A percentile compares a stretch with the other conserved stretches of the same genome.
phyloP scores from a whole-genome alignment of 2,113 vertebrate genomes.

The Pontoporia blainvillei region DNA sequence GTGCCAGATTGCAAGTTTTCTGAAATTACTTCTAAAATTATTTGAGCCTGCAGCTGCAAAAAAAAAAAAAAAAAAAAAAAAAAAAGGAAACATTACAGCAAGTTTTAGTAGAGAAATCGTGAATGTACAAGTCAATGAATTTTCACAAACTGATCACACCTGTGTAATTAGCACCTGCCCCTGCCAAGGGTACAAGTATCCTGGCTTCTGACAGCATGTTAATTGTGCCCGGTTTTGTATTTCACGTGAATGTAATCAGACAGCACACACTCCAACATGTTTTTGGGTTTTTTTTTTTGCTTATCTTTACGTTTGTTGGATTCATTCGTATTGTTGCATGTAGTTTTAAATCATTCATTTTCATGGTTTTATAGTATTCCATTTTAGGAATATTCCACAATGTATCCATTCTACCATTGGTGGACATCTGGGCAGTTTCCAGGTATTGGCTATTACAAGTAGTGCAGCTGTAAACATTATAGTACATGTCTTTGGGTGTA shows the following conservation, averaged over 20 bases:
- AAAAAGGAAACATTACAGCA: not conserved
- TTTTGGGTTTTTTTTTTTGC: not conserved
- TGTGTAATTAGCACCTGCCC: not conserved
- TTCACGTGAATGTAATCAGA: not conserved
- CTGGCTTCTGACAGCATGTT: not conserved
- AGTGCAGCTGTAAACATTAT: not conserved
- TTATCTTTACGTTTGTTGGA: not conserved
- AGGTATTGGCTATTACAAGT: not conserved
- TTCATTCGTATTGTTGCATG: not conserved
- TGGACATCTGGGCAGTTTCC: not conserved
- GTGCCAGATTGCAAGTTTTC: constrained; percentile 22
- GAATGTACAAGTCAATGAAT: not conserved
- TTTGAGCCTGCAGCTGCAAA: constrained; percentile 43
- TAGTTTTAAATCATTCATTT: not conserved
- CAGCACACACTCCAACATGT: not conserved
- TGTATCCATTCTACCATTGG: not conserved
- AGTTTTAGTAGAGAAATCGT: constrained; percentile 21
- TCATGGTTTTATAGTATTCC: not conserved
- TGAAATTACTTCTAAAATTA: constrained; percentile 50
- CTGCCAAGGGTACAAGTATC: not conserved
- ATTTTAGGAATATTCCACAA: not conserved
- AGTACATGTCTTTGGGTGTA: not conserved
- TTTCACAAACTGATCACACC: not conserved
- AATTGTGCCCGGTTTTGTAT: not conserved
- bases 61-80: not conserved